A percentile compares a stretch with the other conserved stretches of the same genome.
Conservation (phyloP, 2,113 vertebrate genomes). For the Prinia subflava region DNA sequence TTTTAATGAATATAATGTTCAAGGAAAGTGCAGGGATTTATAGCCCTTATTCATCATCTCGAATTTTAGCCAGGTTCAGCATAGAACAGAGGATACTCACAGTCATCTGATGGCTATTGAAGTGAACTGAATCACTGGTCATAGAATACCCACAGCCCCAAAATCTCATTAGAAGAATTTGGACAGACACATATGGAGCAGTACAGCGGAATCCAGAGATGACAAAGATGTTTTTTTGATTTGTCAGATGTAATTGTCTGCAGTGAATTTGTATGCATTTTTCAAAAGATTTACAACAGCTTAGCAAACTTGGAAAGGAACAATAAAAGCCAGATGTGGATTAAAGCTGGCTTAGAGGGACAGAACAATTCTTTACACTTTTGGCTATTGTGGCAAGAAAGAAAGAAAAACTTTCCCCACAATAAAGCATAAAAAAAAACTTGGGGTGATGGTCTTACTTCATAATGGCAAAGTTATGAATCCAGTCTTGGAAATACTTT, state of each 20-base stretch:
- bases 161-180: constrained; percentile 19
- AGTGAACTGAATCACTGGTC: neutral
- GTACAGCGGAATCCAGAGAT: neutral
- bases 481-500: neutral
- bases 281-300: neutral
- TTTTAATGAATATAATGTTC: neutral
- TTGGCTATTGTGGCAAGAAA: neutral
- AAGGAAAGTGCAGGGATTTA: constrained; percentile 33
- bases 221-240: constrained; percentile 6
- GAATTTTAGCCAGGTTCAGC: constrained; percentile 9
- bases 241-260: neutral
- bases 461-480: neutral
- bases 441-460: neutral
- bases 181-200: neutral
- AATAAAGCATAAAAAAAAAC: neutral
- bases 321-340: neutral
- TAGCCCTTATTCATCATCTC: constrained; percentile 22
- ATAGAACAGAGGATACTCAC: constrained; percentile 12
- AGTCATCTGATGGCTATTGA: constrained; percentile 5
- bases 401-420: neutral
- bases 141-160: neutral
- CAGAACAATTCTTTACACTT: neutral
- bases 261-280: neutral
- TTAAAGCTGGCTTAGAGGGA: neutral
- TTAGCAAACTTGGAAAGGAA: neutral